These are phyloP conservation scores for Melanerpes formicivorus DNA, from an alignment of 2,113 vertebrate species.

Conservation along the genomic window DNA sequence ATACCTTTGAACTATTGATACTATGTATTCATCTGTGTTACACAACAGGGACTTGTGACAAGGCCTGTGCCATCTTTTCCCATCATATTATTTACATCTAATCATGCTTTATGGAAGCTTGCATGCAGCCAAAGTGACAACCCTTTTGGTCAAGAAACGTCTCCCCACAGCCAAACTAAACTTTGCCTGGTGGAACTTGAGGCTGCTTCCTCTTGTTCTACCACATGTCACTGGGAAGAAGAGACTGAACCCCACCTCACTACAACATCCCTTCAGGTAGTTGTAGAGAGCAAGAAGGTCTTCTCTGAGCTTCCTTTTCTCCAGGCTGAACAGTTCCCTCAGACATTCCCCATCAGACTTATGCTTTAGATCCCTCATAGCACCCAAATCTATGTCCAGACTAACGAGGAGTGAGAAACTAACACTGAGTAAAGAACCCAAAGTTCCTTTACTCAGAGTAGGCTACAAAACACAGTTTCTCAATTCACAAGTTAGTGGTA, in stretches of 20 bases:
- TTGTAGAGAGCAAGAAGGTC: no score
- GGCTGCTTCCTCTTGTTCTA: no score
- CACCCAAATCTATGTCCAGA: not conserved
- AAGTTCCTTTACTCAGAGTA: not conserved
- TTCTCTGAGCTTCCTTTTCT: no score
- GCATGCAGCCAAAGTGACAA: not conserved
- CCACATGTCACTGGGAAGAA: no score
- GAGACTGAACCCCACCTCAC: no score
- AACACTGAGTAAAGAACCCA: not conserved
- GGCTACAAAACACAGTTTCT: not conserved
- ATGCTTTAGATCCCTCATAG: no score
- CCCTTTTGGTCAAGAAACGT: no score
- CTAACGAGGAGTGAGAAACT: not conserved
- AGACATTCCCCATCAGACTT: no score
- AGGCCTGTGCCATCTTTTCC: not conserved
- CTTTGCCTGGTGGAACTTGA: no score
- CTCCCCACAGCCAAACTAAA: no score
- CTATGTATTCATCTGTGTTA: not conserved
- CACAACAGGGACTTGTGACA: not conserved
- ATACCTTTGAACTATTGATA: not conserved
- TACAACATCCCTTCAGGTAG: no score
- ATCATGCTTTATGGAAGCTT: slow-evolving; percentile 25
- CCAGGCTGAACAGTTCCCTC: no score
- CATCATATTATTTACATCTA: slow-evolving; percentile 19
- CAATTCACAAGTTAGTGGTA: rapidly evolving